Conservation (phyloP, 2,113 vertebrate species). For the Solenodon paradoxus region DNA sequence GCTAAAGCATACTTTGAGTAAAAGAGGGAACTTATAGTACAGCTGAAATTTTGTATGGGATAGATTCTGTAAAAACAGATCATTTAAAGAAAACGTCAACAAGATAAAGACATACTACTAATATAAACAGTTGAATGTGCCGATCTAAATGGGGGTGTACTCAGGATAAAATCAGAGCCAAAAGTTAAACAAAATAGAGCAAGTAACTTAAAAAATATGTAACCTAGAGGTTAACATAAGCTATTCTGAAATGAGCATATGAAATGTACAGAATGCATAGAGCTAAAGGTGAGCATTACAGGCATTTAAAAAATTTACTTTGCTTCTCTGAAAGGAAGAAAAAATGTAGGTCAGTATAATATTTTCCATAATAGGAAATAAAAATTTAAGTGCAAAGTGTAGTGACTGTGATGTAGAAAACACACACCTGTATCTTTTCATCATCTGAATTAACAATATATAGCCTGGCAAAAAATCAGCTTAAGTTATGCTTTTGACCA, state of each 20-base stretch:
- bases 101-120: slow-evolving; percentile 48
- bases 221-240: slow-evolving; percentile 52
- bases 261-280: slow-evolving; percentile 29
- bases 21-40: not conserved
- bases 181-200: slow-evolving; percentile 57
- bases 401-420: not conserved
- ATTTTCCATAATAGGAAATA: slow-evolving; percentile 56
- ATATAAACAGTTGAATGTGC: slow-evolving; percentile 61
- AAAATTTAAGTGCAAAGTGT: slow-evolving; percentile 26
- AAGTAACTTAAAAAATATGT: slow-evolving; percentile 63
- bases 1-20: slow-evolving; percentile 1
- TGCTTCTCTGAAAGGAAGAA: slow-evolving; percentile 45
- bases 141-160: slow-evolving; percentile 27
- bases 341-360: not conserved
- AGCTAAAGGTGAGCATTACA: slow-evolving; percentile 50
- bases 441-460: not conserved
- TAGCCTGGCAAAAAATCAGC: not conserved
- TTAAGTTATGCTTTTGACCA: not conserved
- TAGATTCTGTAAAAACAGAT: slow-evolving; percentile 26
- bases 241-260: slow-evolving; percentile 34
- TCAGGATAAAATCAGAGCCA: slow-evolving; percentile 51
- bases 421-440: slow-evolving; percentile 48
- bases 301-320: slow-evolving; percentile 38
- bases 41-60: slow-evolving; percentile 5
- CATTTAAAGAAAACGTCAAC: slow-evolving; percentile 16